phyloP scores from a whole-genome alignment of 2,888 invertebrate genomes.

The Agrenia bidenticulata region DNA sequence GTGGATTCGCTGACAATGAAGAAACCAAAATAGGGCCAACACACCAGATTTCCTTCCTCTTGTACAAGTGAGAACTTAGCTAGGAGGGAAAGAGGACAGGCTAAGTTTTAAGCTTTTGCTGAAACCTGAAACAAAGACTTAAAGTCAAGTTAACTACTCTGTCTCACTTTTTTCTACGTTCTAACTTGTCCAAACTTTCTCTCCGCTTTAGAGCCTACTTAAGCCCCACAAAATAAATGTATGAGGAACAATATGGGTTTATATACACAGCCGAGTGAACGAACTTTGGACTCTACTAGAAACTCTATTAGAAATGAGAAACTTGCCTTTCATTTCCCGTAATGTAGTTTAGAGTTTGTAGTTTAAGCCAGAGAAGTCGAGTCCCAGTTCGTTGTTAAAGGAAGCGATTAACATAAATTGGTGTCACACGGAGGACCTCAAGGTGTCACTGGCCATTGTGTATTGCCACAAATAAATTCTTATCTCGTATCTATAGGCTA shows the following conservation, averaged over 20 bases:
- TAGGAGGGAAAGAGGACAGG: too few species aligned
- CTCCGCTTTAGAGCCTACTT: background rate
- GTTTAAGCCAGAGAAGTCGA: background rate
- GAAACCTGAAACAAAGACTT: conserved; percentile 5
- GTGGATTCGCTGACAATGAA: too few species aligned
- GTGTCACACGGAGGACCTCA: conserved; percentile 5
- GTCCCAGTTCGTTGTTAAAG: background rate
- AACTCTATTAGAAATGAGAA: background rate
- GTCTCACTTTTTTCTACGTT: background rate
- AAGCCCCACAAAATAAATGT: background rate
- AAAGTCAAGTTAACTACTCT: conserved; percentile 5
- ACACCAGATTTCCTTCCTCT: too few species aligned
- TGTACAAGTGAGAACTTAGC: too few species aligned
- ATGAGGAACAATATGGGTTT: too few species aligned
- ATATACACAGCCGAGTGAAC: background rate
- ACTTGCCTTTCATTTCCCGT: conserved; percentile 10
- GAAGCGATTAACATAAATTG: conserved; percentile 22
- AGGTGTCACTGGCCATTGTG: background rate
- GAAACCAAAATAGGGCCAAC: too few species aligned
- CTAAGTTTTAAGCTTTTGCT: too few species aligned
- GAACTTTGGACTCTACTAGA: conserved; percentile 8
- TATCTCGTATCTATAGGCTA: too few species aligned
- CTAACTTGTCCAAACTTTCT: conserved; percentile 2
- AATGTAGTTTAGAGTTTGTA: background rate
- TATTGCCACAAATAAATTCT: too few species aligned